Base-by-base conservation (phyloP, 2,888 invertebrate species). In the Rotaria sp. region DNA sequence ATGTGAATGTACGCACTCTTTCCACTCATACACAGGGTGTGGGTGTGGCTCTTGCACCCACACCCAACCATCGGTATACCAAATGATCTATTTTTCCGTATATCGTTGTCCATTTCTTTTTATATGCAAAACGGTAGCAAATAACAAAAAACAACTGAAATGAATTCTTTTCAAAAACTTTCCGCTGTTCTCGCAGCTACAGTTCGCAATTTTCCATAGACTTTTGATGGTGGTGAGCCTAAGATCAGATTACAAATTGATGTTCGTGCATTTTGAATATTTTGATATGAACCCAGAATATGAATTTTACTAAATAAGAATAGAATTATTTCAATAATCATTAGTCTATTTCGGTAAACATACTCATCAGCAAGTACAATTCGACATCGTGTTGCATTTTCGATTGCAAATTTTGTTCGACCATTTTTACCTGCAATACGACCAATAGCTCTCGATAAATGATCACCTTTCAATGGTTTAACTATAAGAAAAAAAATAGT, bases 341-440 rank as follows among this genome's bases (percentile, higher is more conserved):
- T 52, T 24, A 35, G 50, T n/a, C 30, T 41, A 21, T 18, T 50
- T 48, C 38, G 35, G 18, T 21, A n/a, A 48, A 86, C 88, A 86
- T 88, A 90, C 90, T 88, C 94, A 90, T 98, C 97, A 38, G 98
- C 98, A 87, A 99, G 92, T 45, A 99, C 96, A 90, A 99, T 97
- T 90, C 99, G 94, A 0, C 98, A 98, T 92, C 97, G 97, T 0
- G 98, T 99, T 0, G 95, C 96, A 92, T 99, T 99, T 92, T 99
- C 99, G 89, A 99, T 98, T 0, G 97, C 97, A 90, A 95, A 97
- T 91, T 97, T 98, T 1, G 97, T 99, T 87, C 96, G 93, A 45
- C 97, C 97, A 41, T 96, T 96, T 92, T 98, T 97, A 1, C 99
- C 99, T 3, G 99, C 99, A 67, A 99, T 92, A 87, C 99, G 93